phyloP scores from a whole-genome alignment of 2,797 vertebrate genomes.

The Simalia tracyae region DNA sequence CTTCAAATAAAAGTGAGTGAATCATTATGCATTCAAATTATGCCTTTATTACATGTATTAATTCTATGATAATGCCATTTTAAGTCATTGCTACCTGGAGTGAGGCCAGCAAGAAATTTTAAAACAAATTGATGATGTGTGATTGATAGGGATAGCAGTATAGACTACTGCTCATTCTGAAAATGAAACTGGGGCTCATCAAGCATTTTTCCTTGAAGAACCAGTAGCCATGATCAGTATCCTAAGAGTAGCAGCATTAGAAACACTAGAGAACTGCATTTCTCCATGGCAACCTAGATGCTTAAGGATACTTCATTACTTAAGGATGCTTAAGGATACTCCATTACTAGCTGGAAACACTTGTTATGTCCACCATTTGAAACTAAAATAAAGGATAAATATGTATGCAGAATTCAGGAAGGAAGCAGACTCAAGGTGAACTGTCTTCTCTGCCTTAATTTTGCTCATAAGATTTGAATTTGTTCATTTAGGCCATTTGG shows the following conservation, averaged over 20 bases:
- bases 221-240: neutral
- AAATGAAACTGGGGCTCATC: neutral
- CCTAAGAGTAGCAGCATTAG: neutral
- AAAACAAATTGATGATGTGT: neutral
- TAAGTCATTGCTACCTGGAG: neutral
- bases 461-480: neutral
- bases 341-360: neutral
- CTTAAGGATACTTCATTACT: neutral
- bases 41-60: slow-evolving; percentile 3
- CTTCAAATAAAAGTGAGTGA: slow-evolving; percentile 8
- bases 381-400: neutral
- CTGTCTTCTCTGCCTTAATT: neutral
- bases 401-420: neutral
- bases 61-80: neutral
- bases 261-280: neutral
- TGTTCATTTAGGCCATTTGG: neutral
- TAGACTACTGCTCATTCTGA: neutral
- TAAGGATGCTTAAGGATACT: neutral
- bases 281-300: neutral
- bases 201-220: neutral
- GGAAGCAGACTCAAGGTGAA: neutral
- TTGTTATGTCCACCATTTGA: neutral
- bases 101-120: neutral
- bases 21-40: neutral
- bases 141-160: neutral